Evolutionary conservation across 2,888 invertebrate genomes (phyloP), one percentile per base, ranked within the genome.

Genomic region (Trichogramma dendrolimi): DNA sequence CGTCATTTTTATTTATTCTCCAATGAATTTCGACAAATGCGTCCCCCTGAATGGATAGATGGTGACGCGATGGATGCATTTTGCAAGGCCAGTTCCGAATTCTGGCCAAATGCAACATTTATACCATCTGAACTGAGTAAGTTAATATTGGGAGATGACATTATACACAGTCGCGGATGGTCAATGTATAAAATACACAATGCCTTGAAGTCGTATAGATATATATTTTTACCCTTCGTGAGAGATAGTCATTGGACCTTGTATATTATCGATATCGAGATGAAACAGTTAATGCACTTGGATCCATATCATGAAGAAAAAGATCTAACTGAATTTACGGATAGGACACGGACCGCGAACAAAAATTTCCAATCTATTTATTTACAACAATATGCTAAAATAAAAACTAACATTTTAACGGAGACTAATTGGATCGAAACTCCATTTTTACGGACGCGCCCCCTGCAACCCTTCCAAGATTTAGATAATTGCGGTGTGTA

Each of bases 141-240:
- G 11, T 44, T 55, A 10, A 7, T 55, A 4, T 27, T 43, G 10
- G 10, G 5, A 44, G 27, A 46, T 27, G 38, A 40, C 4, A 10
- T 5, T 0, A 4, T n/a, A 38, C 5, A 27, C 41, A 41, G 41
- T 4, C 8, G 4, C 1, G 38, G 48, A 40, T 63, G 63, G 60
- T 40, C 10, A 38, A 60, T 63, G 60, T 63, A 52, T 10, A 46
- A 60, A 10, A 8, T 60, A 14, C 38, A 47, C 39, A 8, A 44
- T 8, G 40, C 7, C 4, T 11, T 63, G 2, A 47, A 43, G 14
- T n/a, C n/a, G n/a, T n/a, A n/a, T n/a, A 57, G 63, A 14, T 60
- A 60, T 56, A 53, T 63, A 14, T 59, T 63, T 1, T 53, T 63
- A 54, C 63, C 63, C 2, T 43, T 49, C 39, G 6, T 8, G 8